phyloP scores from a whole-genome alignment of 1,140 invertebrate species.

The Melipona quadrifasciata region DNA sequence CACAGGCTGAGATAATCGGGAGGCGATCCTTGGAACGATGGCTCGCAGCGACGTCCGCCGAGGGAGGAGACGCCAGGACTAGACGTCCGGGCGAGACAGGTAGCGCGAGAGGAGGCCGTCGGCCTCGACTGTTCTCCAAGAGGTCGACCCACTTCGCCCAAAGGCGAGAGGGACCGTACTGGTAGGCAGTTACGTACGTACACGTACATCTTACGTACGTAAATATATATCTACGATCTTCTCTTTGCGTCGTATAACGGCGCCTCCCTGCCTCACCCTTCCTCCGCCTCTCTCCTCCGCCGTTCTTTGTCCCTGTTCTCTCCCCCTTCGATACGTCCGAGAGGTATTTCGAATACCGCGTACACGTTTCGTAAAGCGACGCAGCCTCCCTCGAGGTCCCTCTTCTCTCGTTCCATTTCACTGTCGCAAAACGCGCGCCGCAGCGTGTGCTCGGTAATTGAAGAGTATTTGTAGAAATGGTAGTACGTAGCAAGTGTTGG shows the following conservation, averaged over 20 bases:
- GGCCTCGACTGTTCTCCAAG: slow-evolving; percentile 71
- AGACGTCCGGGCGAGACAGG: slow-evolving; percentile 41
- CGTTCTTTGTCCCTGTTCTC: not conserved
- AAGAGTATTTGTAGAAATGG: too few relatives aligned
- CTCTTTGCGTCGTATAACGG: slow-evolving; percentile 52
- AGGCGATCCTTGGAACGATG: not conserved
- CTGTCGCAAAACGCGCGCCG: too few relatives aligned
- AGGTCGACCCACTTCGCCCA: slow-evolving; percentile 77
- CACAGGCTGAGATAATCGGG: not conserved
- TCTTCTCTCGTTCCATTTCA: too few relatives aligned
- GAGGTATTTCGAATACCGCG: not conserved
- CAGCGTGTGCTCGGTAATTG: too few relatives aligned
- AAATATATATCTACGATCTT: slow-evolving; percentile 64
- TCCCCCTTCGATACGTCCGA: not conserved
- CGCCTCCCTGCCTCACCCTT: slow-evolving; percentile 50
- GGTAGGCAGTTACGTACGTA: slow-evolving; percentile 65
- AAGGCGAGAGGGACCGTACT: slow-evolving; percentile 75
- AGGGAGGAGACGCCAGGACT: slow-evolving; percentile 61
- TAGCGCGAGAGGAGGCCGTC: slow-evolving; percentile 70
- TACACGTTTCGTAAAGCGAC: not conserved
- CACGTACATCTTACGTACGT: slow-evolving; percentile 52
- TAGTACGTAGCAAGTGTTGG: too few relatives aligned
- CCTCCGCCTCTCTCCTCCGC: slow-evolving; percentile 39
- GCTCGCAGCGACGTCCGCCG: slow-evolving; percentile 5
- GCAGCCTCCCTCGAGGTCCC: too few relatives aligned